These are phyloP conservation scores for Cricetomys ansorgei DNA, from an alignment of 2,113 vertebrate species.

Conservation along the genomic window DNA sequence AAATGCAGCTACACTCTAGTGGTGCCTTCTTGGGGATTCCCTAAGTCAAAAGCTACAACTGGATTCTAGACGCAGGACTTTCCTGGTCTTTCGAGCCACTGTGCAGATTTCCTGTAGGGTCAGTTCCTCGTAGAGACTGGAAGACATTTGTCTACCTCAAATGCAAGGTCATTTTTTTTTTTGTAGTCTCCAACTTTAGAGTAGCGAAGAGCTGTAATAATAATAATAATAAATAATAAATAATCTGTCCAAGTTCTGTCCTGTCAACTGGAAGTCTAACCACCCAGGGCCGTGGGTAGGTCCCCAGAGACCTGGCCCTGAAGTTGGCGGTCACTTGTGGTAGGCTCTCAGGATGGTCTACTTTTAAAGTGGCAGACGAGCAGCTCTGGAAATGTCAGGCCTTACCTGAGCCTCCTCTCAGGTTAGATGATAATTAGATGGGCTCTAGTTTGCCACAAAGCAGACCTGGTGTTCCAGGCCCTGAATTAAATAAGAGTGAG, in stretches of 20 bases:
- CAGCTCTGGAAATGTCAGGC: not conserved
- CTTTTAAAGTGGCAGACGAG: not conserved
- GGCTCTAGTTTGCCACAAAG: not conserved
- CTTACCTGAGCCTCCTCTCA: not conserved
- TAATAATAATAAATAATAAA: no score
- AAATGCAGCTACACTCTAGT: slow-evolving; percentile 18
- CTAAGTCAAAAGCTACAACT: slow-evolving; percentile 12
- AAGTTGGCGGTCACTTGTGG: slow-evolving; percentile 10
- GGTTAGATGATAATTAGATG: slow-evolving; percentile 5
- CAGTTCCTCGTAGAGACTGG: not conserved
- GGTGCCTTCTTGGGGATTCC: slow-evolving; percentile 25
- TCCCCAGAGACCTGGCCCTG: not conserved
- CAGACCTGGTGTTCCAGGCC: slow-evolving; percentile 31
- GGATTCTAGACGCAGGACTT: not conserved
- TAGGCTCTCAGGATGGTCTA: not conserved
- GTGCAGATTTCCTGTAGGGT: not conserved
- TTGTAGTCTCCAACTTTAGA: not conserved
- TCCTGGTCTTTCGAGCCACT: not conserved
- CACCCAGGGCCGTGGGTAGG: not conserved
- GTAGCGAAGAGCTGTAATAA: not conserved
- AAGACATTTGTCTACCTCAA: not conserved
- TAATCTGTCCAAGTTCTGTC: not conserved
- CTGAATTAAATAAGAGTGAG: slow-evolving; percentile 34
- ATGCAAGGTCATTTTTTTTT: not conserved
- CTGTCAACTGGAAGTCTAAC: not conserved